Conservation (phyloP, 2,113 vertebrate genomes). For the Pyxicephalus adspersus region DNA sequence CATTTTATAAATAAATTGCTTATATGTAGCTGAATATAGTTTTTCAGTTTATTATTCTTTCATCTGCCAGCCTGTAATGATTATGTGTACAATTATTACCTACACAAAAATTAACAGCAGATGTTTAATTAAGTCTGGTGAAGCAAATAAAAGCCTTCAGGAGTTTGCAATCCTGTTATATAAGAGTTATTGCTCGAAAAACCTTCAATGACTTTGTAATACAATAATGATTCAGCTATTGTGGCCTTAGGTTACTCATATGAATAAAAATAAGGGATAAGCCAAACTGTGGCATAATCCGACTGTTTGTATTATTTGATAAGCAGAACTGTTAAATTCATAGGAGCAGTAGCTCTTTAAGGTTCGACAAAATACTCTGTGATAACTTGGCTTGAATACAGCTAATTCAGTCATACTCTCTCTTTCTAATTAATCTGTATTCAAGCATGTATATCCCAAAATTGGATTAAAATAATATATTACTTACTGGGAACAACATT, state of each 20-base stretch:
- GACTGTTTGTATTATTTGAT: conserved; percentile 20
- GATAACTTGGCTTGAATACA: neutral
- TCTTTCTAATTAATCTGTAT: neutral
- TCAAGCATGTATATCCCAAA: neutral
- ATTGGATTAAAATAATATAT: conserved; percentile 16
- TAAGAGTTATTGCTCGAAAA: conserved; percentile 34
- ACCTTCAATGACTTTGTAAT: conserved; percentile 36
- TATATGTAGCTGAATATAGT: conserved; percentile 14
- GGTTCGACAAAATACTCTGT: neutral
- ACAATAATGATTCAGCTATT: conserved; percentile 19
- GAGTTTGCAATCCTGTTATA: conserved; percentile 45
- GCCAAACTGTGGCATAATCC: conserved; percentile 12
- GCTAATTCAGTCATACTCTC: neutral
- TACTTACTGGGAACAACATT: neutral
- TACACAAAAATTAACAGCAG: conserved; percentile 53
- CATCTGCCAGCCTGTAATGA: conserved; percentile 45
- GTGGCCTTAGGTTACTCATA: conserved; percentile 19
- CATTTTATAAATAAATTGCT: conserved; percentile 33
- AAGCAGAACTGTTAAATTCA: conserved; percentile 4
- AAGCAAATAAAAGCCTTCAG: conserved; percentile 40
- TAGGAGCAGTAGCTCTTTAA: neutral
- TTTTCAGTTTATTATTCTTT: conserved; percentile 47
- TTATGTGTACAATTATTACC: conserved; percentile 53
- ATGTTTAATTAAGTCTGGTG: conserved; percentile 52
- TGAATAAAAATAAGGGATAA: conserved; percentile 19